These are phyloP conservation scores for Bubo bubo DNA, from an alignment of 2,113 vertebrate genomes.

Conservation along the genomic window DNA sequence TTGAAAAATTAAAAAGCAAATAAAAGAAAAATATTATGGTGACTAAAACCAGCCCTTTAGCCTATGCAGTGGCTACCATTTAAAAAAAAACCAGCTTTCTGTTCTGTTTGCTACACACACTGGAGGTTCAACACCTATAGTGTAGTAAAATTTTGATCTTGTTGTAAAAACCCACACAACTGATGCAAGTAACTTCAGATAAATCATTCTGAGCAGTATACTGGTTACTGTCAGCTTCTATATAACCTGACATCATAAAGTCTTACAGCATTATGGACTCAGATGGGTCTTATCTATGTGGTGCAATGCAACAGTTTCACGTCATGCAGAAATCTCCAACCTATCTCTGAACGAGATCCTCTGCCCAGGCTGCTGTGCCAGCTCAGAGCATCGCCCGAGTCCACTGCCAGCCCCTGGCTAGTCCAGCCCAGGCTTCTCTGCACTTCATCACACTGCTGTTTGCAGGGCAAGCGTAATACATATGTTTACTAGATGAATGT, in stretches of 20 bases:
- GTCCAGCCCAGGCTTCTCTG: not conserved
- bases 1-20: not conserved
- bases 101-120: not conserved
- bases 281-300: not conserved
- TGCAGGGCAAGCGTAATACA: not conserved
- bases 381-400: rapidly evolving
- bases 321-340: not conserved
- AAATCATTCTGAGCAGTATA: not conserved
- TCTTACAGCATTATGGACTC: not conserved
- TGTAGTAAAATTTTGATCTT: not conserved
- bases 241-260: rapidly evolving
- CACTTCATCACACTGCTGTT: not conserved
- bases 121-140: not conserved
- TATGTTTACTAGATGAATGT: not conserved
- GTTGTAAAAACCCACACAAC: too few relatives aligned
- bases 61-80: not conserved
- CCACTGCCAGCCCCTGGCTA: not conserved
- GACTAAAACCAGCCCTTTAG: not conserved
- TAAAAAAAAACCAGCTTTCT: not conserved
- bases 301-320: not conserved
- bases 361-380: not conserved
- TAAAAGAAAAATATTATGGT: not conserved
- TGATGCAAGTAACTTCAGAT: not conserved
- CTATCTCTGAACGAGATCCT: not conserved
- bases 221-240: not conserved